Evolutionary conservation across 2,888 invertebrate genomes (phyloP).

Genomic region (Anticlea derivata): DNA sequence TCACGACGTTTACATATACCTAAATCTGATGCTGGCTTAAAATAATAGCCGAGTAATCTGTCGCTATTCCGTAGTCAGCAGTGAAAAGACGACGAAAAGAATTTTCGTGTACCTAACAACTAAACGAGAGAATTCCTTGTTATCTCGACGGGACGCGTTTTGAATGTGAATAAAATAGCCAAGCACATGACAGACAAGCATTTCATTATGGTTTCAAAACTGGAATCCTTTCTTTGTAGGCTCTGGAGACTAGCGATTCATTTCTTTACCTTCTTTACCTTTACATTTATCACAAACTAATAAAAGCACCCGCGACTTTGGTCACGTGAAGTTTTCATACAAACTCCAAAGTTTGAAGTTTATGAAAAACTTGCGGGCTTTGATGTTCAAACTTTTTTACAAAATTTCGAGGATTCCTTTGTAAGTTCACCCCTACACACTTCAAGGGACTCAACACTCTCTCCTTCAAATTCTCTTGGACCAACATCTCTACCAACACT

Average conservation of each 20-base stretch:
- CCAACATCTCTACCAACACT: too few relatives aligned
- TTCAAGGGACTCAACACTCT: too few relatives aligned
- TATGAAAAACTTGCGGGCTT: too few relatives aligned
- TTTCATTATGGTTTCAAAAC: slow-evolving; percentile 10
- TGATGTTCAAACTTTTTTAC: too few relatives aligned
- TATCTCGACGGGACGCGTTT: slow-evolving; percentile 17
- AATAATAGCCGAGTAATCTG: slow-evolving; percentile 23
- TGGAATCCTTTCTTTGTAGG: background rate
- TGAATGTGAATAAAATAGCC: slow-evolving; percentile 19
- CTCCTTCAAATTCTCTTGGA: too few relatives aligned
- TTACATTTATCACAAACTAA: too few relatives aligned
- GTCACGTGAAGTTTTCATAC: too few relatives aligned
- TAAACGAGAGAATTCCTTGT: slow-evolving; percentile 21
- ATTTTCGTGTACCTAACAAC: slow-evolving; percentile 19
- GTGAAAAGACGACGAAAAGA: slow-evolving; percentile 21
- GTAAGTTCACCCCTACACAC: too few relatives aligned
- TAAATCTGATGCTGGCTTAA: slow-evolving; percentile 12
- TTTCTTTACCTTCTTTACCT: background rate
- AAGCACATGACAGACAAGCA: slow-evolving; percentile 13
- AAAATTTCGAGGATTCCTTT: too few relatives aligned
- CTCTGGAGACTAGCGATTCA: background rate
- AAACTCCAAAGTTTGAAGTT: too few relatives aligned
- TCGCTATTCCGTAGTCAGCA: slow-evolving; percentile 23
- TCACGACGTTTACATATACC: too few relatives aligned
- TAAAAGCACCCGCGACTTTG: too few relatives aligned